Base-by-base conservation (phyloP, 2,888 invertebrate species). In the Conomelus anceps region DNA sequence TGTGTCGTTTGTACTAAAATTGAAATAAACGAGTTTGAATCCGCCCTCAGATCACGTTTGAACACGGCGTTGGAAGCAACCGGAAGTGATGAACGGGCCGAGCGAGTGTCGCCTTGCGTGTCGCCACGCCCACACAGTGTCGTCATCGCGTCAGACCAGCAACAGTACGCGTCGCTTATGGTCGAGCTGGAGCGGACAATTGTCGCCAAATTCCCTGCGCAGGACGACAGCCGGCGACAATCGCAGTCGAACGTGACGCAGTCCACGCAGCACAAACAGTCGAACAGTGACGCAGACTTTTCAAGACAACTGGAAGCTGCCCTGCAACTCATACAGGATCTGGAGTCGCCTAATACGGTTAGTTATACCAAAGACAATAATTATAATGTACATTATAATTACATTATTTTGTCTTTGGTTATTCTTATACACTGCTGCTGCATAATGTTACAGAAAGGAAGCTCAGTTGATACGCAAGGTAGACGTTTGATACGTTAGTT, bases 231-330 rank as follows among this genome's bases (percentile, higher is more conserved):
- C 26, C 87, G 89, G 84, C 87, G 90, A 88, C 29, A 88, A 23
- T 89, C 90, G 20, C 89, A 90, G 13, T 17, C 23, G 22, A 23
- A 23, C 11, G 24, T 20, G 23, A 22, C n/a, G 7, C 22, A 22
- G 17, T 22, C 26, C 41, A 22, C 86, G 22, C 41, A n/a, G 29
- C 87, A 89, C 17, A 88, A 86, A 26, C 86, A 29, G 63, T 88
- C 90, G 17, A 24, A 84, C 13, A 94, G 91, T 94, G 94, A 91
- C 85, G 86, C 88, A 84, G 90, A 90, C n/a, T 90, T 90, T 24
- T 94, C 93, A 34, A 94, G 94, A 91, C 94, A 94, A 91, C 91
- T 94, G 89, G 94, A 94, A 91, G 94, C 94, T 3, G 94, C 94
- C 4, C 92, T 94, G 29, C 94, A 94, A 91, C 91, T 94, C 84